phyloP scores from a whole-genome alignment of 2,113 vertebrate genomes.

The Cervus canadensis region DNA sequence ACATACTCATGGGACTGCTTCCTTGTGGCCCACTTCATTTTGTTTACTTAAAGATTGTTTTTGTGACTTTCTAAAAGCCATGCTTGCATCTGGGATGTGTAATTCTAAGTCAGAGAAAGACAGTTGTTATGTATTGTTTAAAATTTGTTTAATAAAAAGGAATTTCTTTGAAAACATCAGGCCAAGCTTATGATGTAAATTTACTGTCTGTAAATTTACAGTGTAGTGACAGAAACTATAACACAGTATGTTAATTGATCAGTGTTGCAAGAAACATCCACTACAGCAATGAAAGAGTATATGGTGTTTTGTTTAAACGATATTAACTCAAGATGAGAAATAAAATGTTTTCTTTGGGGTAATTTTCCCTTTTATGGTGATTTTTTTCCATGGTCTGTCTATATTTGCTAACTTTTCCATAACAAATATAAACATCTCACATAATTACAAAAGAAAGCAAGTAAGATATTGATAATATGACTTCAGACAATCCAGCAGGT shows the following conservation, averaged over 20 bases:
- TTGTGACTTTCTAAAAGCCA: constrained; percentile 53
- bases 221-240: constrained; percentile 66
- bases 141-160: constrained; percentile 71
- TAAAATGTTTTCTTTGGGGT: constrained; percentile 37
- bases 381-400: background rate
- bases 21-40: constrained; percentile 36
- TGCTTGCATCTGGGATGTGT: constrained; percentile 67
- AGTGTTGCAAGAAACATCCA: constrained; percentile 40
- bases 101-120: constrained; percentile 61
- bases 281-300: constrained; percentile 35
- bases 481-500: background rate
- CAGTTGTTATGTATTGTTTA: constrained; percentile 73
- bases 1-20: background rate
- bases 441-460: constrained; percentile 28
- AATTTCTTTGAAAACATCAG: constrained; percentile 71
- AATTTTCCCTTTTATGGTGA: constrained; percentile 55
- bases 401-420: constrained; percentile 11
- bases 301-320: constrained; percentile 55
- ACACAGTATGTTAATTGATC: constrained; percentile 60
- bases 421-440: background rate
- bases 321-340: constrained; percentile 58
- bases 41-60: constrained; percentile 62
- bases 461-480: background rate
- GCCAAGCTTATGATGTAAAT: constrained; percentile 69
- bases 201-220: constrained; percentile 68